Evolutionary conservation across 2,113 vertebrate genomes (phyloP), one percentile per base, ranked within the genome.

Genomic region (Hippolais icterina): DNA sequence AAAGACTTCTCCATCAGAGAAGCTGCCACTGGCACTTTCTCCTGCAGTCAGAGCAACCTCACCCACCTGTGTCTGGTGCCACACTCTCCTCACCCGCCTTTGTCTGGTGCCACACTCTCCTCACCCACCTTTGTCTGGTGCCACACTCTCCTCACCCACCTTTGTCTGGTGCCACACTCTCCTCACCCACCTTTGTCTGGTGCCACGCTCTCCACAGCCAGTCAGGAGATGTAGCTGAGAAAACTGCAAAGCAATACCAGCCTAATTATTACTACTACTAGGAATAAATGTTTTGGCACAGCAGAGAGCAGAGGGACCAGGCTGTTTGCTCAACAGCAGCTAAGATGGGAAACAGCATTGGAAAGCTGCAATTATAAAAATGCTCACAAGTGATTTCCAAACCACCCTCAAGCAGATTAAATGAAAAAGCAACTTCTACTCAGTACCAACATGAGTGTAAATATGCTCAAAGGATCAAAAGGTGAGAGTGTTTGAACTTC

Each of bases 371-470:
- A 47, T 83, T 91, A 63, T 16, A 66, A 77, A 86, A 91, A 72
- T 13, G 60, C 54, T 85, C 71, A 20, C 39, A 81, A 92, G 69
- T 1, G 1, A 75, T 84, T 87, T 83, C 88, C 64, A 64, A 92
- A 71, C 59, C 72, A 35, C 46, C 52, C 61, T 60, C 5, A 7
- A 86, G 83, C 66, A 92, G 65, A 92, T 56, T 75, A 81, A 94
- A 94, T 75, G 49, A 61, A 85, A 83, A 60, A 27, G 41, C 69
- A 93, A 33, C 77, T 86, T 74, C 92, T 93, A 47, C 64, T 95
- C 37, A 5, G 72, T 19, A 89, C 72, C 47, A 78, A 46, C 50
- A 5, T 1, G 39, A 74, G 59, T 8, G 66, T 66, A 93, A 94
- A 94, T 41, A 85, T 0, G 17, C 47, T 74, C 2, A 8, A 8